Percentiles rank a stretch among this genome's conserved stretches.
Evolutionary conservation across 2,888 invertebrate genomes (phyloP).

Genomic region (Rhogogaster chlorosoma): DNA sequence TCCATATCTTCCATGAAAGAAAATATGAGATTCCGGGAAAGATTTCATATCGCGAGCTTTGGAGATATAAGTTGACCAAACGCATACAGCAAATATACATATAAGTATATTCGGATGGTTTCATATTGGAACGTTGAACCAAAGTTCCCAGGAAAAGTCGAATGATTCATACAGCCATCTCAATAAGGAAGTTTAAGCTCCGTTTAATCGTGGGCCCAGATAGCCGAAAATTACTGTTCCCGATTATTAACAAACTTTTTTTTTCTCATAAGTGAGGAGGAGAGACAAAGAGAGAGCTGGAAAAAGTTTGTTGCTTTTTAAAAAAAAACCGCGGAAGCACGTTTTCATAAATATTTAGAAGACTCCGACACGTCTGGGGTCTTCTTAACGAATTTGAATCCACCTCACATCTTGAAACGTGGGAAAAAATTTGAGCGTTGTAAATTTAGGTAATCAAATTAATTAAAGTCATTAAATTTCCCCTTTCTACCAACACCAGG

Average conservation of each 20-base stretch:
- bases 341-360: slow-evolving; percentile 41
- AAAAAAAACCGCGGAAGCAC: slow-evolving; percentile 14
- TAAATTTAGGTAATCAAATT: slow-evolving; percentile 25
- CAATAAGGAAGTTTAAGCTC: slow-evolving; percentile 31
- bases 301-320: slow-evolving; percentile 19
- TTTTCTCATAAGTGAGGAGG: neutral
- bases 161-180: neutral
- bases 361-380: slow-evolving; percentile 36
- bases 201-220: neutral
- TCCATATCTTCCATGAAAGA: slow-evolving; percentile 41
- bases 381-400: slow-evolving; percentile 30
- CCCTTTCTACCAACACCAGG: neutral
- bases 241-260: slow-evolving; percentile 16
- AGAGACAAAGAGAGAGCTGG: neutral
- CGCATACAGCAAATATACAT: neutral
- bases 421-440: slow-evolving; percentile 29
- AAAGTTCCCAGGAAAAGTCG: neutral
- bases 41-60: slow-evolving; percentile 45
- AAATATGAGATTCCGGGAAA: slow-evolving; percentile 30
- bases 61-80: neutral
- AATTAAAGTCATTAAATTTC: slow-evolving; percentile 28
- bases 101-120: neutral
- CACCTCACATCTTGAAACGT: slow-evolving; percentile 36
- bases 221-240: neutral
- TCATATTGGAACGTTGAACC: slow-evolving; percentile 24